Evolutionary conservation across 2,888 invertebrate genomes (phyloP).

Genomic region (Eurytoma adleriae): DNA sequence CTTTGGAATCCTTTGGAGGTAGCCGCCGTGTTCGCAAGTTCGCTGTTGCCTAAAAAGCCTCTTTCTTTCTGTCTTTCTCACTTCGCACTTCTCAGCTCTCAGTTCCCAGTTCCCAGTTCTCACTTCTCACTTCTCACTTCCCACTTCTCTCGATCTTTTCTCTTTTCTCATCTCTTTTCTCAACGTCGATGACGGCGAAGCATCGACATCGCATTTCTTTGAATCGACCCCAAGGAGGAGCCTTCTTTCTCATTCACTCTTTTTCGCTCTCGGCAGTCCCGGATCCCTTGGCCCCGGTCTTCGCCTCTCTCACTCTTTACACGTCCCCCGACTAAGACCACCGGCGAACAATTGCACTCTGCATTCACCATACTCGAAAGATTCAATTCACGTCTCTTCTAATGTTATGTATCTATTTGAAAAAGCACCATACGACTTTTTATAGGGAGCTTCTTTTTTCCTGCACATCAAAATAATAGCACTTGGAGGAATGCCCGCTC

Average conservation of each 20-base stretch:
- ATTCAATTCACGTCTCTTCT: too few species aligned
- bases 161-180: neutral
- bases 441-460: too few species aligned
- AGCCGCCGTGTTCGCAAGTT: neutral
- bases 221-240: conserved; percentile 9
- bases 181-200: conserved; percentile 14
- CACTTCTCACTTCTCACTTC: conserved; percentile 46
- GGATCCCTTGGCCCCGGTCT: neutral
- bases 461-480: too few species aligned
- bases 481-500: too few species aligned
- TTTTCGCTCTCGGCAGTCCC: conserved; percentile 36
- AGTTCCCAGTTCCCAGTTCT: conserved; percentile 36
- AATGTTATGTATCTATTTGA: too few species aligned
- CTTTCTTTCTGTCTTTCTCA: conserved; percentile 45
- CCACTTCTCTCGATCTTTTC: conserved; percentile 8
- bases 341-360: conserved; percentile 21
- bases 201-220: conserved; percentile 26
- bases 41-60: conserved; percentile 40
- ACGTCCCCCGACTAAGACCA: conserved; percentile 23
- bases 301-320: neutral
- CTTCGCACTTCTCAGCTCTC: conserved; percentile 47
- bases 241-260: conserved; percentile 50
- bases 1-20: conserved; percentile 14
- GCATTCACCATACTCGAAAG: conserved; percentile 13
- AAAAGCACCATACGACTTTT: too few species aligned